phyloP scores from a whole-genome alignment of 2,113 vertebrate species.

The Phrynocephalus versicolor region DNA sequence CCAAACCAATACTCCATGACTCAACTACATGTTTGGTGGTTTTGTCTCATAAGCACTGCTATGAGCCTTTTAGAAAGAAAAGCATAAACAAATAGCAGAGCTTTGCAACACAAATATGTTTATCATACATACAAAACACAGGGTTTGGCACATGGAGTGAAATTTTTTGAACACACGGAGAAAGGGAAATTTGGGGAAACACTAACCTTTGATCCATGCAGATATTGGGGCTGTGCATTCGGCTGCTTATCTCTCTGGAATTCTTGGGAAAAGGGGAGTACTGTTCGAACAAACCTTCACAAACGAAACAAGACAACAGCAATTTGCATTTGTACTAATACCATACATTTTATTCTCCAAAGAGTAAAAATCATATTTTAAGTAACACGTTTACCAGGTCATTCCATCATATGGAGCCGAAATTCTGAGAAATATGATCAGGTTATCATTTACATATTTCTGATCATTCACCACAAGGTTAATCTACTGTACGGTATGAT shows the following conservation, averaged over 20 bases:
- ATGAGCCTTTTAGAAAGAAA: background rate
- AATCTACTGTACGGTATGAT: background rate
- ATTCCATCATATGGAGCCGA: background rate
- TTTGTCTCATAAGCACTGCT: too few species aligned
- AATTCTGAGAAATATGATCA: background rate
- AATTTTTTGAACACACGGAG: slow-evolving; percentile 15
- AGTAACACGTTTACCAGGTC: background rate
- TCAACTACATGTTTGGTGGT: too few species aligned
- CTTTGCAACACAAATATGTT: background rate
- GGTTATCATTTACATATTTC: slow-evolving; percentile 11
- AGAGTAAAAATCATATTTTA: background rate
- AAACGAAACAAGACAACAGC: slow-evolving; percentile 22
- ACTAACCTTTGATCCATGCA: slow-evolving; percentile 86
- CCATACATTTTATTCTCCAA: background rate
- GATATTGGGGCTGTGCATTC: slow-evolving; percentile 88
- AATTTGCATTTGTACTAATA: background rate
- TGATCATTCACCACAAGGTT: background rate
- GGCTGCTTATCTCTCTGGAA: slow-evolving; percentile 91
- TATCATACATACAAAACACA: background rate
- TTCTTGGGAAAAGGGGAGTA: slow-evolving; percentile 88
- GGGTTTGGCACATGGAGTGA: background rate
- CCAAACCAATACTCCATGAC: too few species aligned
- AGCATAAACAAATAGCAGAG: background rate
- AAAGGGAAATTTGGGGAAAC: slow-evolving; percentile 17
- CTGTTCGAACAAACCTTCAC: slow-evolving; percentile 86